Evolutionary conservation across 1,140 invertebrate species (phyloP), one percentile per base, ranked within the genome.

Genomic region (Heliconius hermathena): DNA sequence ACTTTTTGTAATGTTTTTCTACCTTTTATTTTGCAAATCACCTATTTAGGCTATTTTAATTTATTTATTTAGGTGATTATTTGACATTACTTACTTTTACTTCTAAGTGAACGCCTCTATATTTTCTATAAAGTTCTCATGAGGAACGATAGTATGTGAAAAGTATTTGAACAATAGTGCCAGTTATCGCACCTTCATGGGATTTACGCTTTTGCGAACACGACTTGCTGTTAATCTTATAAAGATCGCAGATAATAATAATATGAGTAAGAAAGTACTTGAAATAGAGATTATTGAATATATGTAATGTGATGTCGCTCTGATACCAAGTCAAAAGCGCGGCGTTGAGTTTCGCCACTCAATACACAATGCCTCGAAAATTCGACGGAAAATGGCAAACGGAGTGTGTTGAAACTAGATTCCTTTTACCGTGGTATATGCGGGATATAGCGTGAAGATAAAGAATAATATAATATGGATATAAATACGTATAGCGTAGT

Each of bases 91-190:
- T 75, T 41, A 29, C 74, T 75, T 54, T 76, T 76, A 70, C 60
- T 76, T 26, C 29, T 20, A 18, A 75, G n/a, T 72, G 72, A 26
- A 66, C 26, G 60, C 73, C 26, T 66, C 60, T 29, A 66, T 71
- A 72, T 79, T 75, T 71, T 74, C 20, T 70, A 72, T 36, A 74
- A 79, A 79, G 74, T 79, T 79, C 74, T 72, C 74, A 76, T 75
- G 74, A 22, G 49, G 60, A 29, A 29, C 22, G 60, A 66, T 29
- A 3, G 22, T 66, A 66, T 81, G 82, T 74, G 77, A 83, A 74
- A 83, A 77, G 33, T 73, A 71, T 71, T 77, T 72, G 13, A 83
- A 83, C 82, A 83, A 83, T 83, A 73, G 52, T 54, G 71, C 38
- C 49, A 81, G 81, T 77, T 77, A 81, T 83, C 77, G n/a, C 60